These are phyloP conservation scores for Tenthredo mesomela DNA, from an alignment of 2,888 invertebrate genomes.

Conservation along the genomic window DNA sequence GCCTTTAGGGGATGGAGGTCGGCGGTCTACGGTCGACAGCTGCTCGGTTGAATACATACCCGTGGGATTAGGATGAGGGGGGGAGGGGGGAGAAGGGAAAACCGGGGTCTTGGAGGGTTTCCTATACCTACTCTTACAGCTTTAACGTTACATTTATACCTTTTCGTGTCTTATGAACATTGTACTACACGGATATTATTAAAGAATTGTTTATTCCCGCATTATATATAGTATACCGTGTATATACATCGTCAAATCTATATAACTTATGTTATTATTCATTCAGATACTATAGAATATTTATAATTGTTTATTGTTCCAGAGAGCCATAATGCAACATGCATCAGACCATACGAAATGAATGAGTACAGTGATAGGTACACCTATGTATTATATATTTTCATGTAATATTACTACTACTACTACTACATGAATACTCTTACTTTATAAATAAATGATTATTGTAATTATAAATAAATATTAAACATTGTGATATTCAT, in stretches of 20 bases:
- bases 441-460: no score
- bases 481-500: neutral
- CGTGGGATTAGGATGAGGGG: neutral
- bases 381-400: neutral
- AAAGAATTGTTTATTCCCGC: no score
- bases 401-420: neutral
- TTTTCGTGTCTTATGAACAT: neutral
- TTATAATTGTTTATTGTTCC: conserved; percentile 56
- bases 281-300: neutral
- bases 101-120: neutral
- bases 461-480: neutral
- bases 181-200: neutral
- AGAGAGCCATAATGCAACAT: conserved; percentile 69
- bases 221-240: no score
- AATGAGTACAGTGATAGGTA: neutral
- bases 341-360: conserved; percentile 62
- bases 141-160: neutral
- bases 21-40: neutral
- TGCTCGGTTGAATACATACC: conserved; percentile 8
- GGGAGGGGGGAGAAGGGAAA: neutral
- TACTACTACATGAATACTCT: no score
- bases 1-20: neutral
- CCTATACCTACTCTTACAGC: neutral
- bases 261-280: no score
- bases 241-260: no score